These are phyloP conservation scores for Oncorhynchus nerka DNA, from an alignment of 2,113 vertebrate genomes.

Conservation along the genomic window DNA sequence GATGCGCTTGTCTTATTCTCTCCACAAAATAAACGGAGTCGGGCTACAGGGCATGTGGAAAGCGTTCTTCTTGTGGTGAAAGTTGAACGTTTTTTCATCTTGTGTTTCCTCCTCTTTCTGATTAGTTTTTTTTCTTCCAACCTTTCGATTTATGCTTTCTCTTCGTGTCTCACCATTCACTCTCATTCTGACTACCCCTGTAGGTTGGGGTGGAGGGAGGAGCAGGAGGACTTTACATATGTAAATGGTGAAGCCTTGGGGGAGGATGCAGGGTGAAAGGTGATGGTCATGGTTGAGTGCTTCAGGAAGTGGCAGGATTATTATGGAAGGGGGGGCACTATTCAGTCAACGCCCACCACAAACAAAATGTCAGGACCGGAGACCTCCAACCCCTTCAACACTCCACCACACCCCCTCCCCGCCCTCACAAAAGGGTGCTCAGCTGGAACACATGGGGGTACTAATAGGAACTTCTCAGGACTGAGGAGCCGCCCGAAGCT, in stretches of 20 bases:
- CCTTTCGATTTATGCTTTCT: too few species aligned
- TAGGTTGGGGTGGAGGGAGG: too few species aligned
- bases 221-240: slow-evolving; percentile 56
- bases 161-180: slow-evolving; percentile 21
- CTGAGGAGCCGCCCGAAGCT: too few species aligned
- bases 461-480: neutral
- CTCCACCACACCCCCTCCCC: too few species aligned
- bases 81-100: too few species aligned
- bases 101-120: slow-evolving; percentile 29
- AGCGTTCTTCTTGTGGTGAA: too few species aligned
- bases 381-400: slow-evolving; percentile 18
- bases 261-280: slow-evolving; percentile 68
- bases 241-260: slow-evolving; percentile 67
- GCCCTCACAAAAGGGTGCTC: slow-evolving; percentile 54
- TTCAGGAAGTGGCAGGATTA: slow-evolving; percentile 78
- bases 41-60: too few species aligned
- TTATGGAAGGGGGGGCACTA: slow-evolving; percentile 52
- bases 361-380: slow-evolving; percentile 67
- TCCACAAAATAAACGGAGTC: too few species aligned
- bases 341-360: slow-evolving; percentile 70
- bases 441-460: slow-evolving; percentile 44
- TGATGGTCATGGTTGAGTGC: slow-evolving; percentile 78
- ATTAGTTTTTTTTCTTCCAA: slow-evolving; percentile 20
- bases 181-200: slow-evolving; percentile 9
- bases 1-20: neutral